A percentile compares a stretch with the other conserved stretches of the same genome.
These are phyloP conservation scores for Bombus breviceps DNA, from an alignment of 1,140 invertebrate species.

Conservation along the genomic window DNA sequence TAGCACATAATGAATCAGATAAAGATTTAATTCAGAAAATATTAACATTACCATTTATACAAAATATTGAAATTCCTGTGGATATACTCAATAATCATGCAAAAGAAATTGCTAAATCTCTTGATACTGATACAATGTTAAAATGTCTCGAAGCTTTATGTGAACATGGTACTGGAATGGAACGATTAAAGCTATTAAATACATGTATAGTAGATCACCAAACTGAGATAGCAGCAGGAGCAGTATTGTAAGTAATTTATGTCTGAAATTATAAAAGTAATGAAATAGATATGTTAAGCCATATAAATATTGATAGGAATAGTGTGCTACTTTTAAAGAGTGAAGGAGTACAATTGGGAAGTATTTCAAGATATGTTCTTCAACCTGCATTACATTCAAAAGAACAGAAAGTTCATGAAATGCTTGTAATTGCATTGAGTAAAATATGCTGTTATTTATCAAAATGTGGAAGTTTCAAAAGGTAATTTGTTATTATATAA, in stretches of 20 bases:
- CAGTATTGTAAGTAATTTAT: slow-evolving; percentile 71
- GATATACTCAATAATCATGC: slow-evolving; percentile 60
- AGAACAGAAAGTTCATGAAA: slow-evolving; percentile 64
- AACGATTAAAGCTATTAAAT: slow-evolving; percentile 69
- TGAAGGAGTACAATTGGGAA: slow-evolving; percentile 64
- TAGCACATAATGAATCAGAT: slow-evolving; percentile 69
- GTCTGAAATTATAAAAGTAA: slow-evolving; percentile 6
- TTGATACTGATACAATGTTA: slow-evolving; percentile 67
- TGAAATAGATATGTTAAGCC: not conserved
- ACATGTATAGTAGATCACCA: slow-evolving; percentile 59
- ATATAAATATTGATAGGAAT: slow-evolving; percentile 56
- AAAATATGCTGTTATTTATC: slow-evolving; percentile 74
- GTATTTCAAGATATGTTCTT: slow-evolving; percentile 72
- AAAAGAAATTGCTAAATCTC: slow-evolving; percentile 61
- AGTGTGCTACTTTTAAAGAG: slow-evolving; percentile 66
- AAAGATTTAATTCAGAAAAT: slow-evolving; percentile 70
- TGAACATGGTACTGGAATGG: slow-evolving; percentile 61
- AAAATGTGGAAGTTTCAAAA: slow-evolving; percentile 66
- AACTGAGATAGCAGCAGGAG: slow-evolving; percentile 66
- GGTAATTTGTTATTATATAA: slow-evolving; percentile 61
- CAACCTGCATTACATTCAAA: slow-evolving; percentile 69
- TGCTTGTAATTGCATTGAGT: slow-evolving; percentile 72
- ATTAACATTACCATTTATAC: slow-evolving; percentile 67
- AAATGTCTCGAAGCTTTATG: slow-evolving; percentile 72
- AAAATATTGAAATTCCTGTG: slow-evolving; percentile 46